Conservation (phyloP, 2,113 vertebrate species). For the Nannospalax galili region DNA sequence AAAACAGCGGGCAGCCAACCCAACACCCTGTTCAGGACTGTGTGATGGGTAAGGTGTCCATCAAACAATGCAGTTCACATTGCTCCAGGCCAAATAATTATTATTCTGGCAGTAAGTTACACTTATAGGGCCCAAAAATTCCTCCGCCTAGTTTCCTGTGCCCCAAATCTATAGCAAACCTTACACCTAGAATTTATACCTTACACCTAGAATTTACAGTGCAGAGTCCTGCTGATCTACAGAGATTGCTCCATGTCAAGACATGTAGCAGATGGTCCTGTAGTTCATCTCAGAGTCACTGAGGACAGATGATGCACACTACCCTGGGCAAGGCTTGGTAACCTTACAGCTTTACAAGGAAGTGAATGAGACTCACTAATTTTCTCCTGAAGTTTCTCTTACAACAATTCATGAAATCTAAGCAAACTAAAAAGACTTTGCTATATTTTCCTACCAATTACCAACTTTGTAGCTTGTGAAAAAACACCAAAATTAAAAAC, state of each 20-base stretch:
- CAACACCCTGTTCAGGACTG: neutral
- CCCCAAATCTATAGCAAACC: neutral
- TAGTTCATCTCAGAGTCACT: neutral
- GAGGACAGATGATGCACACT: fast-evolving
- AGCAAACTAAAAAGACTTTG: neutral
- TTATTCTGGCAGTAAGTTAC: neutral
- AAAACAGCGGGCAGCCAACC: neutral
- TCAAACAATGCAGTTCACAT: neutral
- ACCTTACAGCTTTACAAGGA: neutral
- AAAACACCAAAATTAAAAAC: slow-evolving; percentile 34
- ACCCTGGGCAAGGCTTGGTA: neutral
- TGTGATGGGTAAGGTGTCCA: neutral
- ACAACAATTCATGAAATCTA: neutral
- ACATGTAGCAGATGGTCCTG: neutral
- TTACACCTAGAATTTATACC: fast-evolving
- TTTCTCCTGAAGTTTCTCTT: neutral
- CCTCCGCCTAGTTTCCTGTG: neutral
- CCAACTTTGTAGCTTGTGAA: neutral
- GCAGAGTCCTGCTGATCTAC: neutral
- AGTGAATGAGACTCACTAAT: neutral
- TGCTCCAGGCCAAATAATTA: neutral
- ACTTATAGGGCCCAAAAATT: neutral
- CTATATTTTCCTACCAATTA: neutral
- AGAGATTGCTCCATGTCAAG: neutral
- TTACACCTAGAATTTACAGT: too few relatives aligned